Conservation (phyloP, 2,113 vertebrate genomes). For the Willisornis vidua region DNA sequence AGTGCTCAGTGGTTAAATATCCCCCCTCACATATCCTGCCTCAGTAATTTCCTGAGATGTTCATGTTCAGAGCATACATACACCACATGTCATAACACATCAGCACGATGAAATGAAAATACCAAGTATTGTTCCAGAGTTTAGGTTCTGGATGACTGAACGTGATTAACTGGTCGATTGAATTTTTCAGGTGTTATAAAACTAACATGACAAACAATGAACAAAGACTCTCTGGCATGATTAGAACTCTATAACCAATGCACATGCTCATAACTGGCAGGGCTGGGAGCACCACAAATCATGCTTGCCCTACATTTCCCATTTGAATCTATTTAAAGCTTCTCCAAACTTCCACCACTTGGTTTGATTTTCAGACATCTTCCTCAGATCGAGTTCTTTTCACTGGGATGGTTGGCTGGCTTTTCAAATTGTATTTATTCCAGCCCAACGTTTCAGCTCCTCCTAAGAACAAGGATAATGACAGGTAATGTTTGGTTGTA, state of each 20-base stretch:
- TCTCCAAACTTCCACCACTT: background rate
- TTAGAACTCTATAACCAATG: background rate
- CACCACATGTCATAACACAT: constrained; percentile 67
- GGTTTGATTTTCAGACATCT: constrained; percentile 19
- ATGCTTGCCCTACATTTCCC: background rate
- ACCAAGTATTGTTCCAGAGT: constrained; percentile 20
- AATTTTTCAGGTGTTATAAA: constrained; percentile 62
- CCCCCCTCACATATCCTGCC: background rate
- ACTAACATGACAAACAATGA: constrained; percentile 41
- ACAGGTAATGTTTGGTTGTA: background rate
- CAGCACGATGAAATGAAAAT: constrained; percentile 65
- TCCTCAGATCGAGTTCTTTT: background rate
- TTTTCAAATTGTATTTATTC: constrained; percentile 56
- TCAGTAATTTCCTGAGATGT: constrained; percentile 26
- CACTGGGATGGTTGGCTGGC: background rate
- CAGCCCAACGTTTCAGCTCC: background rate
- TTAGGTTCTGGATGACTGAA: constrained; percentile 62
- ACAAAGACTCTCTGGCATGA: background rate
- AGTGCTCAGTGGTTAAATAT: background rate
- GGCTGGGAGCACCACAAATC: background rate
- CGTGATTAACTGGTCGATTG: constrained; percentile 68
- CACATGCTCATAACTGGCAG: background rate
- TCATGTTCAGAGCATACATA: constrained; percentile 42
- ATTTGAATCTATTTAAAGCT: background rate
- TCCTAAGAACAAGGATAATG: background rate